Evolutionary conservation across 2,113 vertebrate species (phyloP).

Genomic region (Sturnus vulgaris): DNA sequence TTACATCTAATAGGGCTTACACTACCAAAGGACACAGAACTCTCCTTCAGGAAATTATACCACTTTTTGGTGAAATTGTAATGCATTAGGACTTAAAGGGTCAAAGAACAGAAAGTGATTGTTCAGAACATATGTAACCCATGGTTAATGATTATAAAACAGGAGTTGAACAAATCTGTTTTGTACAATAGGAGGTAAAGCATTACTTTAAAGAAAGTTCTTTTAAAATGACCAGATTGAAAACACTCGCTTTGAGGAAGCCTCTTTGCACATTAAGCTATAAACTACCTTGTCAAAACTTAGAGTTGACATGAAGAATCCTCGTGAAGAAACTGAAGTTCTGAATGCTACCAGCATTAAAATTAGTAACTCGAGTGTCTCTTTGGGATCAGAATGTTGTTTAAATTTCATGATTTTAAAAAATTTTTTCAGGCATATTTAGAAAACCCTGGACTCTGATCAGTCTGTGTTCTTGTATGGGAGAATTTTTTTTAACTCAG

Average conservation of each 20-base stretch:
- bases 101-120: not conserved
- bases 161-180: not conserved
- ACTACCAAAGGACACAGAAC: not conserved
- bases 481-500: not conserved
- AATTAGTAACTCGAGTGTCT: not conserved
- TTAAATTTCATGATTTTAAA: not conserved
- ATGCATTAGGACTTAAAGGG: not conserved
- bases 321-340: not conserved
- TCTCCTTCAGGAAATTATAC: not conserved
- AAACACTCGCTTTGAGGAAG: not conserved
- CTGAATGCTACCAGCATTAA: not conserved
- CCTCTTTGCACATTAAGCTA: not conserved
- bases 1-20: not conserved
- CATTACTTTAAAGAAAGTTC: not conserved
- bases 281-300: not conserved
- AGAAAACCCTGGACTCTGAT: not conserved
- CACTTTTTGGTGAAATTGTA: not conserved
- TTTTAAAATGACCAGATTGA: not conserved
- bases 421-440: not conserved
- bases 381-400: not conserved
- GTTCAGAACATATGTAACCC: not conserved
- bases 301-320: not conserved
- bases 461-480: not conserved
- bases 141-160: not conserved
- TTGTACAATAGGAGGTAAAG: not conserved